Conservation (phyloP, 2,797 vertebrate species). For the Spinibarbus caldwelli region DNA sequence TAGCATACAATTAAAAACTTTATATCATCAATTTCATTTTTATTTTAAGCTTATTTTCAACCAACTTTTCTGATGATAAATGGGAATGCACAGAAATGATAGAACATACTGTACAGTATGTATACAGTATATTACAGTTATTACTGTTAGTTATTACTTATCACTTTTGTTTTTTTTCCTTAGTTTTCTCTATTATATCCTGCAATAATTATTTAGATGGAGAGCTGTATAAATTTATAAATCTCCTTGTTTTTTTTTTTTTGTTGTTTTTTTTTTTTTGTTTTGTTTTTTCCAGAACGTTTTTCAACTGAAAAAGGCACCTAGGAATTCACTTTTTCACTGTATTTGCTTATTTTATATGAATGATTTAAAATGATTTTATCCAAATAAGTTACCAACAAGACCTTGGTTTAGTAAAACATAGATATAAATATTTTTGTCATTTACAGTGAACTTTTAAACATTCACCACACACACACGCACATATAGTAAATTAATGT, state of each 20-base stretch:
- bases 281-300: no score
- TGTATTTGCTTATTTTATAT: neutral
- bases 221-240: neutral
- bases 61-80: neutral
- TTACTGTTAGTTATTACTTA: neutral
- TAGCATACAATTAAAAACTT: neutral
- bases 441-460: neutral
- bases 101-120: neutral
- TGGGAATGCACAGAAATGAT: neutral
- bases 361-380: neutral
- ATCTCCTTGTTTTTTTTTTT: no score
- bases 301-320: neutral
- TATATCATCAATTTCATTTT: neutral
- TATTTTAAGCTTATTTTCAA: neutral
- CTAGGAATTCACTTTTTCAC: neutral
- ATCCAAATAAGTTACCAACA: no score
- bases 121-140: neutral
- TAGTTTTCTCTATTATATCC: neutral
- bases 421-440: neutral
- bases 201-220: neutral
- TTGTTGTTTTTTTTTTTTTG: no score
- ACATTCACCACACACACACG: neutral
- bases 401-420: neutral
- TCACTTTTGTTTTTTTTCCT: neutral
- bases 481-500: neutral